phyloP scores from a whole-genome alignment of 2,113 vertebrate genomes.

The Pterocles orientalis region DNA sequence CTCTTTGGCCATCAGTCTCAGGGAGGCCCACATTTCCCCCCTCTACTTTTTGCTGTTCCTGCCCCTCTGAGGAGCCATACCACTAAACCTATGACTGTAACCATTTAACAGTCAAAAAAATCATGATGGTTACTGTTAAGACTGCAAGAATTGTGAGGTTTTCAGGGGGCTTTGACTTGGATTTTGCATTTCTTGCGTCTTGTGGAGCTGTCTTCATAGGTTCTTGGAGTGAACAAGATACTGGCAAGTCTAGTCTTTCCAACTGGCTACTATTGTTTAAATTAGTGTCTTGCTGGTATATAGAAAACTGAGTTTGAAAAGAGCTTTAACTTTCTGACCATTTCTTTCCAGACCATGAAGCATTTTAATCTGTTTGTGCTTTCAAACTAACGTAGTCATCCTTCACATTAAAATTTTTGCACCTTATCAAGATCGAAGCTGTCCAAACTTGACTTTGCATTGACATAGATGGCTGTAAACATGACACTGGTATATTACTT shows the following conservation, averaged over 20 bases:
- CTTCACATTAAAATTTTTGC: conserved; percentile 64
- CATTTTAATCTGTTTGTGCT: conserved; percentile 48
- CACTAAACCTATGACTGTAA: neutral
- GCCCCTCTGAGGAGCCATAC: neutral
- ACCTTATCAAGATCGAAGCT: conserved; percentile 71
- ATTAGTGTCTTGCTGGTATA: neutral
- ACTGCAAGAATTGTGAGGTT: neutral
- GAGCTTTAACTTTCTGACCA: neutral
- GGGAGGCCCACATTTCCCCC: neutral
- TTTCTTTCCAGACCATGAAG: neutral
- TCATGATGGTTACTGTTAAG: neutral
- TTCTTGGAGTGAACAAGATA: neutral
- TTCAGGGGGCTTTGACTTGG: fast-evolving
- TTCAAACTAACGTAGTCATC: conserved; percentile 51
- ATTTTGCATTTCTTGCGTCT: neutral
- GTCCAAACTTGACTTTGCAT: conserved; percentile 69
- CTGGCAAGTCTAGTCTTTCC: neutral
- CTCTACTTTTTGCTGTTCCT: neutral
- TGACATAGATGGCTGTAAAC: conserved; percentile 67
- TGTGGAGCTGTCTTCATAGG: neutral
- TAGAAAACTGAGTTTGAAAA: conserved; percentile 24
- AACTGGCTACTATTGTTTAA: neutral
- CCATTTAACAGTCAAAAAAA: neutral
- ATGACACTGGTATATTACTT: conserved; percentile 63
- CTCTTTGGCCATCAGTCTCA: neutral